phyloP scores from a whole-genome alignment of 2,888 invertebrate species.

The Fissipunctia ypsillon region DNA sequence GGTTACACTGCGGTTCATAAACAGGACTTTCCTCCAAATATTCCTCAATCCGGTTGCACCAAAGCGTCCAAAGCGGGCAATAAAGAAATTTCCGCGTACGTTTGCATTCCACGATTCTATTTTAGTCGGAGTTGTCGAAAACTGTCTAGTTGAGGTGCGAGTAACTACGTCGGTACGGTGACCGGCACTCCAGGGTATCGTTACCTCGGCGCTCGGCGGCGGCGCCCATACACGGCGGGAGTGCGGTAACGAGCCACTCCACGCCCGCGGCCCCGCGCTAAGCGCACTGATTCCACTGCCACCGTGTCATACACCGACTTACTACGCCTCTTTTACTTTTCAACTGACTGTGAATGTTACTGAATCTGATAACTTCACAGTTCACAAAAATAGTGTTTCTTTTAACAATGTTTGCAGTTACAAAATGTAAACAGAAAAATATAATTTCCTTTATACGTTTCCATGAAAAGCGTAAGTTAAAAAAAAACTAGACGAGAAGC shows the following conservation, averaged over 20 bases:
- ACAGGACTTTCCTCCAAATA: slow-evolving; percentile 33
- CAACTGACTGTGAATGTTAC: slow-evolving; percentile 53
- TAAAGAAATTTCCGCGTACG: slow-evolving; percentile 54
- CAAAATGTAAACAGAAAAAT: slow-evolving; percentile 15
- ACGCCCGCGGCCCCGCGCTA: slow-evolving; percentile 64
- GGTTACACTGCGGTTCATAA: slow-evolving; percentile 1
- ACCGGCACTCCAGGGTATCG: slow-evolving; percentile 67
- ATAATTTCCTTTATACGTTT: slow-evolving; percentile 22
- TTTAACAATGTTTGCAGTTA: background rate
- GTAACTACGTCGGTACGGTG: slow-evolving; percentile 62
- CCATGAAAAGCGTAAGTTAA: slow-evolving; percentile 9
- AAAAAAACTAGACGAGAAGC: slow-evolving; percentile 25
- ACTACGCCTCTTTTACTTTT: slow-evolving; percentile 51
- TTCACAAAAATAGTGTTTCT: background rate
- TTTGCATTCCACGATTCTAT: slow-evolving; percentile 52
- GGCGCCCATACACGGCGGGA: slow-evolving; percentile 61
- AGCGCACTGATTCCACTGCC: slow-evolving; percentile 69
- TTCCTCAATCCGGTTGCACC: slow-evolving; percentile 19
- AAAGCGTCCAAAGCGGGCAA: slow-evolving; percentile 38
- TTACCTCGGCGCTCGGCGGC: slow-evolving; percentile 59
- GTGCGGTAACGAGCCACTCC: slow-evolving; percentile 78
- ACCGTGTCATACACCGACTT: slow-evolving; percentile 48
- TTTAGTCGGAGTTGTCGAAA: slow-evolving; percentile 58
- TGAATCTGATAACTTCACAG: slow-evolving; percentile 46
- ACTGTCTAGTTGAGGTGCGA: slow-evolving; percentile 57